Conservation (phyloP, 2,888 invertebrate genomes). For the Epicampocera succincta region DNA sequence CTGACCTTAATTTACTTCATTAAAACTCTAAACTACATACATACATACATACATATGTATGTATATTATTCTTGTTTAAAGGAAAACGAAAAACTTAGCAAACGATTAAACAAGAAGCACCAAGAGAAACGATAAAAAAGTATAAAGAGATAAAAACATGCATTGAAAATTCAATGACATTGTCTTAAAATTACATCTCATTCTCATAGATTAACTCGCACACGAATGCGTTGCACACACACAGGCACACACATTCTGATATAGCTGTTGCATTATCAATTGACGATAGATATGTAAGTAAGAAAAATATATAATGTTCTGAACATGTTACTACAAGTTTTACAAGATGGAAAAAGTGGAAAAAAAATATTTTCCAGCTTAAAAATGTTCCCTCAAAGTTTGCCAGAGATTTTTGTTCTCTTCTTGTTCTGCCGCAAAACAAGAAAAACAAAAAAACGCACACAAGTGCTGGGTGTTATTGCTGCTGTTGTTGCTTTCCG, state of each 20-base stretch:
- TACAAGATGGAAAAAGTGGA: conserved; percentile 25
- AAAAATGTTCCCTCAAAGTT: conserved; percentile 35
- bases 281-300: conserved; percentile 45
- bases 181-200: conserved; percentile 54
- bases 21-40: not conserved
- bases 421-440: not conserved
- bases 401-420: conserved; percentile 45
- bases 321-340: conserved; percentile 53
- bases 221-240: too few species aligned
- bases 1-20: conserved; percentile 30
- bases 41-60: too few species aligned
- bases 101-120: conserved; percentile 19
- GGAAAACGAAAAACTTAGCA: conserved; percentile 10
- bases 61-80: not conserved
- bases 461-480: conserved; percentile 36
- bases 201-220: conserved; percentile 3
- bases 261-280: conserved; percentile 28
- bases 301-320: conserved; percentile 51
- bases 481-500: conserved; percentile 17
- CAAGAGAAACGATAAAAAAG: not conserved
- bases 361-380: conserved; percentile 18
- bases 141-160: conserved; percentile 10
- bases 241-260: not conserved
- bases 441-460: not conserved
- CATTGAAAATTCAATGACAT: conserved; percentile 61